A percentile compares a stretch with the other conserved stretches of the same genome.
Evolutionary conservation across 2,888 invertebrate species (phyloP).

Genomic region (Melikaiella ostensackeni): DNA sequence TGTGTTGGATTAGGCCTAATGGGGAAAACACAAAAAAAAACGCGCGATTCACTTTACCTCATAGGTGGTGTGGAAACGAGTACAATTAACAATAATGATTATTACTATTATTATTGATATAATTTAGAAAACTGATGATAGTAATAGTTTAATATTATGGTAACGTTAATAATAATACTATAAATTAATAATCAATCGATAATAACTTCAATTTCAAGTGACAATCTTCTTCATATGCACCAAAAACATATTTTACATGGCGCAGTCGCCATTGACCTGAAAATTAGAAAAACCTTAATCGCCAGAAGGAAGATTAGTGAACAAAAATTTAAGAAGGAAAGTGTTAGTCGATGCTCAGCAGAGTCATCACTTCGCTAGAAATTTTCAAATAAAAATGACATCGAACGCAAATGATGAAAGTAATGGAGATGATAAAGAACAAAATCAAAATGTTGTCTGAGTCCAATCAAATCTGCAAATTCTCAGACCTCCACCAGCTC

Average conservation of each 20-base stretch:
- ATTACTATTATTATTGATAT: no score
- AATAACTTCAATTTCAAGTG: no score
- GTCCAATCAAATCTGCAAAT: not conserved
- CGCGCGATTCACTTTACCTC: no score
- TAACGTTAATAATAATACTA: no score
- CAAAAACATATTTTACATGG: not conserved
- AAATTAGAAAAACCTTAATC: not conserved
- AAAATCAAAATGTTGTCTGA: constrained; percentile 2
- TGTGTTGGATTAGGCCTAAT: no score
- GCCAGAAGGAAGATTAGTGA: not conserved
- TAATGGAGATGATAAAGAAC: not conserved
- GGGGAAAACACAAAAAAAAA: no score
- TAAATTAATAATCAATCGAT: no score
- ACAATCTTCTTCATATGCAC: no score
- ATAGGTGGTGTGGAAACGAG: no score
- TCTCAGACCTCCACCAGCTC: constrained; percentile 47
- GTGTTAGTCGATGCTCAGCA: not conserved
- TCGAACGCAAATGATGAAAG: not conserved
- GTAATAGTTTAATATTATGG: no score
- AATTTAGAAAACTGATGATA: no score
- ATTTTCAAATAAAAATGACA: not conserved
- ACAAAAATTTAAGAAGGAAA: not conserved
- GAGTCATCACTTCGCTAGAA: not conserved
- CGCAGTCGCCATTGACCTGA: not conserved
- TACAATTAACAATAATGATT: no score